Evolutionary conservation across 2,888 invertebrate genomes (phyloP).

Genomic region (Catonia carolina): DNA sequence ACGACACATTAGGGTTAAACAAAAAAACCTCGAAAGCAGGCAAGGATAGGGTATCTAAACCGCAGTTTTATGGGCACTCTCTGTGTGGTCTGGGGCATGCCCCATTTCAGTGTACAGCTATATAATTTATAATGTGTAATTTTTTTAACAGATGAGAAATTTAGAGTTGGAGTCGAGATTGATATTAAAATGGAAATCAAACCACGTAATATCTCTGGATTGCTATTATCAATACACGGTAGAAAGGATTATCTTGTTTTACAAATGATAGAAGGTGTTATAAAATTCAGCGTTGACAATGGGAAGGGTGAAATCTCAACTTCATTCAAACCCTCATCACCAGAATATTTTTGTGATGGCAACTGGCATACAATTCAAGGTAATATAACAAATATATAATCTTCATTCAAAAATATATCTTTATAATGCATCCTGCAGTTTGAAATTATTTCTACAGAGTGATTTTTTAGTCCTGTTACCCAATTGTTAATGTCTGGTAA

Average conservation of each 20-base stretch:
- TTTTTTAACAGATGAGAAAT: slow-evolving; percentile 56
- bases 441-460: no score
- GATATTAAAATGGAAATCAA: slow-evolving; percentile 79
- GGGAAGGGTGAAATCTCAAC: slow-evolving; percentile 74
- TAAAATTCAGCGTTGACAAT: slow-evolving; percentile 77
- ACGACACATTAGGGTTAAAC: no score
- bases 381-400: slow-evolving; percentile 39
- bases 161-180: slow-evolving; percentile 70
- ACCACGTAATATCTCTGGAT: slow-evolving; percentile 75
- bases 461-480: no score
- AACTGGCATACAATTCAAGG: slow-evolving; percentile 86
- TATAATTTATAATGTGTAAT: no score
- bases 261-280: slow-evolving; percentile 78
- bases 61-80: no score
- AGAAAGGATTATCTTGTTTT: slow-evolving; percentile 74
- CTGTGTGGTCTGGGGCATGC: no score
- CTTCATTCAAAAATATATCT: no score
- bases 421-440: no score
- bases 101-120: no score
- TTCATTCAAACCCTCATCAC: slow-evolving; percentile 57
- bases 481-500: no score
- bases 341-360: slow-evolving; percentile 81
- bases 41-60: no score
- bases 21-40: no score
- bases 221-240: slow-evolving; percentile 73